phyloP scores from a whole-genome alignment of 2,797 vertebrate species.

The Gambelia wislizenii region DNA sequence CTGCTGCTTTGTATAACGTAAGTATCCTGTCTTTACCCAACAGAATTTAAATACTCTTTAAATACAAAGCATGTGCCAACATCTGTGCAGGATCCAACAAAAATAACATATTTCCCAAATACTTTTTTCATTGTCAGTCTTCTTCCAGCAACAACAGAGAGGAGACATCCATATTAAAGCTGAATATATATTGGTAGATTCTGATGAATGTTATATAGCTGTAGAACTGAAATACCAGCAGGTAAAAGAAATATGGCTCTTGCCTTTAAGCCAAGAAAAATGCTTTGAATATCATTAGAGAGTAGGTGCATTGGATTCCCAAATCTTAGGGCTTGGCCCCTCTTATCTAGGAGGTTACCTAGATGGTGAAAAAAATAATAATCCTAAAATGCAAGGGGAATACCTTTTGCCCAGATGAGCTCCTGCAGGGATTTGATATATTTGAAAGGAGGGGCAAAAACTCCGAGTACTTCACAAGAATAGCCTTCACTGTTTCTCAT shows the following conservation, averaged over 20 bases:
- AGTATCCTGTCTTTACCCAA: slow-evolving; percentile 75
- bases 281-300: slow-evolving; percentile 67
- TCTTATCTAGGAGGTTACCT: too few relatives aligned
- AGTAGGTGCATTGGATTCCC: neutral
- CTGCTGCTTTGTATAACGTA: slow-evolving; percentile 71
- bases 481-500: too few relatives aligned
- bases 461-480: too few relatives aligned
- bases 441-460: too few relatives aligned
- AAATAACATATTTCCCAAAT: slow-evolving; percentile 63
- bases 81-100: slow-evolving; percentile 60
- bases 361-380: too few relatives aligned
- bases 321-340: too few relatives aligned
- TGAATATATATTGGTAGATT: slow-evolving; percentile 64
- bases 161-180: slow-evolving; percentile 55
- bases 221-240: slow-evolving; percentile 65
- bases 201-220: slow-evolving; percentile 65
- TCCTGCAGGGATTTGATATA: too few relatives aligned
- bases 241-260: slow-evolving; percentile 68
- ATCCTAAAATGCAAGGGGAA: too few relatives aligned
- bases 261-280: slow-evolving; percentile 54
- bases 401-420: too few relatives aligned
- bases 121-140: slow-evolving; percentile 49
- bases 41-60: slow-evolving; percentile 77
- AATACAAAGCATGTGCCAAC: slow-evolving; percentile 64
- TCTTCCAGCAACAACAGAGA: slow-evolving; percentile 62